Evolutionary conservation across 2,797 vertebrate species (phyloP).

Genomic region (Pampus argenteus): DNA sequence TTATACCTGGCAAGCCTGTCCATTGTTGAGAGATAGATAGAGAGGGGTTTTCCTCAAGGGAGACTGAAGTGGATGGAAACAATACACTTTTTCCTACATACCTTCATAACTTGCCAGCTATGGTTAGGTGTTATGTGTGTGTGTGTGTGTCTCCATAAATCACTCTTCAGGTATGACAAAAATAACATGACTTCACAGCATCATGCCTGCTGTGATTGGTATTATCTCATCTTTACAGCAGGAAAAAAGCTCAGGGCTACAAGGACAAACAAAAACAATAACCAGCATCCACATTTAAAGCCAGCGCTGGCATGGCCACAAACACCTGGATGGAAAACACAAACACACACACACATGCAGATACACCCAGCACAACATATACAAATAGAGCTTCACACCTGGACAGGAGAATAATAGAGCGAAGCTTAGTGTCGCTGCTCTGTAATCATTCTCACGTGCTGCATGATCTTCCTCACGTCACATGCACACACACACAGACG

Average conservation of each 20-base stretch:
- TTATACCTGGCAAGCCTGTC: slow-evolving; percentile 27
- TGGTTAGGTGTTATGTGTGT: slow-evolving; percentile 13
- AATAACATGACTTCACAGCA: slow-evolving; percentile 63
- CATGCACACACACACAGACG: slow-evolving; percentile 17
- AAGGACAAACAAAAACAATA: slow-evolving; percentile 61
- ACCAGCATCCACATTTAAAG: slow-evolving; percentile 40
- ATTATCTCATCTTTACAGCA: slow-evolving; percentile 39
- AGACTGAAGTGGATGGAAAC: slow-evolving; percentile 40
- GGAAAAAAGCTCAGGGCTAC: slow-evolving; percentile 28
- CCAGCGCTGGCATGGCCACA: slow-evolving; percentile 10
- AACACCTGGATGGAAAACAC: slow-evolving; percentile 73
- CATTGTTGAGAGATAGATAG: slow-evolving; percentile 53
- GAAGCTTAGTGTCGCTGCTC: slow-evolving; percentile 48
- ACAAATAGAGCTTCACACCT: slow-evolving; percentile 69
- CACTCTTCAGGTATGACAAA: slow-evolving; percentile 65
- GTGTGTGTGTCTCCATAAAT: slow-evolving; percentile 44
- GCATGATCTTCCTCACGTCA: slow-evolving; percentile 33
- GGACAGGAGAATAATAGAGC: slow-evolving; percentile 64
- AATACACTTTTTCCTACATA: slow-evolving; percentile 51
- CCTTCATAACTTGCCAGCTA: slow-evolving; percentile 48
- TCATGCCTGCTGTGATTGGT: slow-evolving; percentile 23
- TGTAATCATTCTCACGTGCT: slow-evolving; percentile 65
- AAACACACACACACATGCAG: slow-evolving; percentile 21
- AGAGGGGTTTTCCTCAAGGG: slow-evolving; percentile 44
- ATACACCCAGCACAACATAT: slow-evolving; percentile 16